These are phyloP conservation scores for Puntigrus tetrazona DNA, from an alignment of 2,113 vertebrate species.

Conservation along the genomic window DNA sequence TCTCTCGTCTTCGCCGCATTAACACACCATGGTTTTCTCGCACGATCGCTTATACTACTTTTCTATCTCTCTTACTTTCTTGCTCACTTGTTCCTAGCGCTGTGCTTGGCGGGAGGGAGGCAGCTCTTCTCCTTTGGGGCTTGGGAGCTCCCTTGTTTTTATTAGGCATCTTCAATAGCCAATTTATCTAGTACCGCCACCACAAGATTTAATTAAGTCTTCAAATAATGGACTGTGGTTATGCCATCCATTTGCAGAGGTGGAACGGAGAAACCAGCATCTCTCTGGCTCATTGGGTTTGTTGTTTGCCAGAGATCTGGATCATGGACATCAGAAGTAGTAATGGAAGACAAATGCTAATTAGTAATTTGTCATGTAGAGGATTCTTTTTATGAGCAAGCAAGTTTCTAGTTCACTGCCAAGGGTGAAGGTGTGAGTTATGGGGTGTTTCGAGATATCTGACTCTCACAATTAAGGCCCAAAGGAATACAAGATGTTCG, in stretches of 20 bases:
- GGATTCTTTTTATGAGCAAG: not conserved
- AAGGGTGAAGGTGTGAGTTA: not conserved
- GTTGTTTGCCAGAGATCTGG: not conserved
- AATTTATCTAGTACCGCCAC: conserved; percentile 44
- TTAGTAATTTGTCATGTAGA: not conserved
- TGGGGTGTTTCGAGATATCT: not conserved
- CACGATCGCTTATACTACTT: not conserved
- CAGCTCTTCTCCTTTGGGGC: not conserved
- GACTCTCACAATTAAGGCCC: not conserved
- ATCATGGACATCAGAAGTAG: not conserved
- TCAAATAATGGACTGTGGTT: conserved; percentile 39
- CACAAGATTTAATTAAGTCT: conserved; percentile 49
- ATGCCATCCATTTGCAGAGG: conserved; percentile 26
- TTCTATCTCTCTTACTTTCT: not conserved
- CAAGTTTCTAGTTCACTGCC: too few relatives aligned
- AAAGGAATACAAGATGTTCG: not conserved
- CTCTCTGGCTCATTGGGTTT: not conserved
- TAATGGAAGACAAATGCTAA: not conserved
- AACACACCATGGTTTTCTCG: not conserved
- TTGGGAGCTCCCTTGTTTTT: conserved; percentile 22
- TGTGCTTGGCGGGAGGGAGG: not conserved
- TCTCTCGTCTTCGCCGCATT: not conserved
- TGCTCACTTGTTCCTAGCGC: not conserved
- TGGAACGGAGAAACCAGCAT: conserved; percentile 19
- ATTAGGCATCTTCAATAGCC: conserved; percentile 39